Evolutionary conservation across 1,140 invertebrate genomes (phyloP).

Genomic region (Choristoneura fumiferana): DNA sequence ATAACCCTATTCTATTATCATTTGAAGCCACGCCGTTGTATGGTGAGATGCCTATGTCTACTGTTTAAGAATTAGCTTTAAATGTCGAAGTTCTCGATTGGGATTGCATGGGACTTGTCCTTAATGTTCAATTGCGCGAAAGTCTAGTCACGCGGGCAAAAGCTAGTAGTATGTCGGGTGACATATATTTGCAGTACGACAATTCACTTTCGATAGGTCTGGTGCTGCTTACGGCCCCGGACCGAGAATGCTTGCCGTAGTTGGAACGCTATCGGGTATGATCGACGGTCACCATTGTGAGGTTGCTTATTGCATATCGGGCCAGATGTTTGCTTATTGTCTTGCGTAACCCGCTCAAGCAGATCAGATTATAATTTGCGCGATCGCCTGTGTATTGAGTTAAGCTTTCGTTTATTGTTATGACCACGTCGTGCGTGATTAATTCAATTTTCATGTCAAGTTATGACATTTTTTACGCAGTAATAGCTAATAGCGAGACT

Average conservation of each 20-base stretch:
- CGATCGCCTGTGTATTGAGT: constrained; percentile 31
- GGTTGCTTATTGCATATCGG: constrained; percentile 57
- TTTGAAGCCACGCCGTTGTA: no score
- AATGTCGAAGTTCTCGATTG: constrained; percentile 43
- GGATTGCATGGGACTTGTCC: constrained; percentile 47
- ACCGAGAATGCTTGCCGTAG: constrained; percentile 49
- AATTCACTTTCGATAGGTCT: constrained; percentile 69
- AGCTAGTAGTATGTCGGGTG: constrained; percentile 39
- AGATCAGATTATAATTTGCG: constrained; percentile 63
- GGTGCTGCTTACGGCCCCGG: constrained; percentile 62
- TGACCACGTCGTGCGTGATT: constrained; percentile 32
- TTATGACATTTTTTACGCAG: constrained; percentile 17
- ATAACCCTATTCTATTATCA: no score
- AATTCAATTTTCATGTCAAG: constrained; percentile 54
- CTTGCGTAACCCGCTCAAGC: constrained; percentile 66
- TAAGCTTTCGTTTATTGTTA: constrained; percentile 56
- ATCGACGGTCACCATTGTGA: constrained; percentile 59
- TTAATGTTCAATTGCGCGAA: constrained; percentile 47
- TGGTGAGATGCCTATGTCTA: no score
- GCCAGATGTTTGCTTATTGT: constrained; percentile 53
- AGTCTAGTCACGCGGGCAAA: constrained; percentile 54
- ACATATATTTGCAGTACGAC: constrained; percentile 50
- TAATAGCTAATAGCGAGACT: constrained; percentile 31
- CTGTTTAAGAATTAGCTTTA: not conserved
- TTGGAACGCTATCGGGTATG: constrained; percentile 63